A percentile compares a stretch with the other conserved stretches of the same genome.
Conservation (phyloP, 2,888 invertebrate genomes). For the Tridacna gigas region DNA sequence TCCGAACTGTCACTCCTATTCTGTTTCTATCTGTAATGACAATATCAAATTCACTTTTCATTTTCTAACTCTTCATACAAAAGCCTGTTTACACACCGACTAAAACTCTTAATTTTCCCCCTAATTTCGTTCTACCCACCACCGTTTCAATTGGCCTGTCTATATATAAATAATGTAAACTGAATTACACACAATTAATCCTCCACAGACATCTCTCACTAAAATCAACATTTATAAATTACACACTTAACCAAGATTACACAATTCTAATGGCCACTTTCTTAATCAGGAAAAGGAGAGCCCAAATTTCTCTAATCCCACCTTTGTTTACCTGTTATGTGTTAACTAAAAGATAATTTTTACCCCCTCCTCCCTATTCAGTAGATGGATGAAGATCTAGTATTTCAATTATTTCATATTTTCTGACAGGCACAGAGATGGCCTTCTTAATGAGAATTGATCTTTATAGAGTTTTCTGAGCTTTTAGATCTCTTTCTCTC, state of each 20-base stretch:
- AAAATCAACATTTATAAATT: conserved; percentile 29
- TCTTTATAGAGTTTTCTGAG: conserved; percentile 2
- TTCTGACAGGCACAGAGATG: conserved; percentile 18
- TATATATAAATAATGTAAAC: conserved; percentile 27
- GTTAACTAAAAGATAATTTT: neutral
- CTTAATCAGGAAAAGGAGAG: conserved; percentile 8
- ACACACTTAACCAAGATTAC: conserved; percentile 28
- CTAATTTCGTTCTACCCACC: conserved; percentile 2
- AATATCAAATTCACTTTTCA: conserved; percentile 4
- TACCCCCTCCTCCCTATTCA: neutral
- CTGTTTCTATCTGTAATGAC: neutral
- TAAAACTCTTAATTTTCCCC: conserved; percentile 17
- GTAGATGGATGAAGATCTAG: conserved; percentile 24
- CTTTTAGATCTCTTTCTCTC: neutral
- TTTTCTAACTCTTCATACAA: neutral
- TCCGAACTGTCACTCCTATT: neutral
- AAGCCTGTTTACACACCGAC: conserved; percentile 1
- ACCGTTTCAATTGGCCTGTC: conserved; percentile 16
- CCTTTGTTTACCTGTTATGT: conserved; percentile 14
- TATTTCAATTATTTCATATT: conserved; percentile 29
- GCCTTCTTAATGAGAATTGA: conserved; percentile 27
- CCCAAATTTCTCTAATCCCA: conserved; percentile 7
- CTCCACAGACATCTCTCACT: conserved; percentile 18
- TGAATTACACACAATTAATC: conserved; percentile 30
- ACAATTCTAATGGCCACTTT: conserved; percentile 23